These are phyloP conservation scores for Microtus richardsoni DNA, from an alignment of 2,113 vertebrate genomes.

Conservation along the genomic window DNA sequence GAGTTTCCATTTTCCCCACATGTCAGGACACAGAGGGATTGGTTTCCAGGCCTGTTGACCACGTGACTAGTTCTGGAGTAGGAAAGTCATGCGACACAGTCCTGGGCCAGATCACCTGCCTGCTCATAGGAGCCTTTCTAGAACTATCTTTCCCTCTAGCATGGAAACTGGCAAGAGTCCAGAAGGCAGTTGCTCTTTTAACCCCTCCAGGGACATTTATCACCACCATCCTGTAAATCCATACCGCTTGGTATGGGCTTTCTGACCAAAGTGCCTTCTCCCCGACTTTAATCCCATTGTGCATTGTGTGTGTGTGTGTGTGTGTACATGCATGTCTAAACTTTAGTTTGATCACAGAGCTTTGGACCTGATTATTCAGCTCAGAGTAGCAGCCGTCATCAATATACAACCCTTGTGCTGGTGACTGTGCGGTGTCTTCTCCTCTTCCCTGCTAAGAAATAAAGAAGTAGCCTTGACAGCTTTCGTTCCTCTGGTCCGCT, in stretches of 20 bases:
- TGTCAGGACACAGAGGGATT: rapidly evolving
- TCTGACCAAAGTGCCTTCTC: background rate
- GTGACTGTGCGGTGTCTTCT: background rate
- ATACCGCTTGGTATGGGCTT: background rate
- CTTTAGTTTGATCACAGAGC: background rate
- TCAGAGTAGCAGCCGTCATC: background rate
- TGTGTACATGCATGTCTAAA: background rate
- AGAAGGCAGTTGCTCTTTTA: background rate
- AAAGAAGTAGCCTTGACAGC: slow-evolving; percentile 32
- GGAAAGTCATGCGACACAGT: background rate
- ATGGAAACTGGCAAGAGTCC: background rate
- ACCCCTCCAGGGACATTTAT: background rate
- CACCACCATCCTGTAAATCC: background rate
- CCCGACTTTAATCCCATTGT: background rate
- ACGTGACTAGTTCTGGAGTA: background rate
- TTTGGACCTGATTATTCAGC: background rate
- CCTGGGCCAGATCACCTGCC: background rate
- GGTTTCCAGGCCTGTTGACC: background rate
- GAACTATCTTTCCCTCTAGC: background rate
- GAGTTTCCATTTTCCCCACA: background rate
- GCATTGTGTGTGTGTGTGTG: background rate
- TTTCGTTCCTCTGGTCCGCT: background rate
- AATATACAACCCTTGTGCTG: slow-evolving; percentile 53
- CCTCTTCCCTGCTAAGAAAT: slow-evolving; percentile 27
- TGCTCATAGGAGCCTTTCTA: background rate